A percentile compares a stretch with the other conserved stretches of the same genome.
These are phyloP conservation scores for Geococcyx californianus DNA, from an alignment of 2,113 vertebrate genomes.

Conservation along the genomic window DNA sequence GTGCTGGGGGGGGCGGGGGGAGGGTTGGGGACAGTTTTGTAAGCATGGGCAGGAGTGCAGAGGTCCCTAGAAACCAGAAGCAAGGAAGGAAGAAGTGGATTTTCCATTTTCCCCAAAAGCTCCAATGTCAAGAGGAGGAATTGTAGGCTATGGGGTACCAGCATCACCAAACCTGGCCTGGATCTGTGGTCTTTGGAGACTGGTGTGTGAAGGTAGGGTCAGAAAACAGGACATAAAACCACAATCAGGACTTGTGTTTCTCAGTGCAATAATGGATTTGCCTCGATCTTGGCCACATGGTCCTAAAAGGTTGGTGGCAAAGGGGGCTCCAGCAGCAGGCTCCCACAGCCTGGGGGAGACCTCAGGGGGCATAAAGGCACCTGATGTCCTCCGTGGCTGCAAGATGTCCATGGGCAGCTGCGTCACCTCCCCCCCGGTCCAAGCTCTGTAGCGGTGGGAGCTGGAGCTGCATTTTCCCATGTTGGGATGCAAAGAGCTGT, in stretches of 20 bases:
- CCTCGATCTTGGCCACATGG: background rate
- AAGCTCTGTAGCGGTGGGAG: fast-evolving
- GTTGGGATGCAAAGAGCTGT: background rate
- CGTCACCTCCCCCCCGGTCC: fast-evolving
- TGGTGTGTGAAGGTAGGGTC: background rate
- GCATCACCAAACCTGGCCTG: background rate
- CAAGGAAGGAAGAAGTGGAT: background rate
- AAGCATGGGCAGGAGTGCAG: background rate
- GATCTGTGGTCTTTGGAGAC: background rate
- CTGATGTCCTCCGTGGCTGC: fast-evolving
- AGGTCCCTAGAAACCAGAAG: background rate
- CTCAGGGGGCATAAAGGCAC: background rate
- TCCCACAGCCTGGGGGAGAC: background rate
- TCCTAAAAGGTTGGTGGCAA: background rate
- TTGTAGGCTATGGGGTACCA: background rate
- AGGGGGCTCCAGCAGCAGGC: background rate
- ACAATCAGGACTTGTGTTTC: background rate
- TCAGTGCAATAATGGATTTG: background rate
- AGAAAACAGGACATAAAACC: background rate
- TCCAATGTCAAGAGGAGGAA: background rate
- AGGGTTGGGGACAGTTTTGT: background rate
- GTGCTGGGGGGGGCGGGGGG: background rate
- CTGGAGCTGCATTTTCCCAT: background rate
- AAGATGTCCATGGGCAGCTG: fast-evolving
- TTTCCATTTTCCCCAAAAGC: background rate